phyloP scores from a whole-genome alignment of 2,113 vertebrate species.

The Eulemur rufifrons region DNA sequence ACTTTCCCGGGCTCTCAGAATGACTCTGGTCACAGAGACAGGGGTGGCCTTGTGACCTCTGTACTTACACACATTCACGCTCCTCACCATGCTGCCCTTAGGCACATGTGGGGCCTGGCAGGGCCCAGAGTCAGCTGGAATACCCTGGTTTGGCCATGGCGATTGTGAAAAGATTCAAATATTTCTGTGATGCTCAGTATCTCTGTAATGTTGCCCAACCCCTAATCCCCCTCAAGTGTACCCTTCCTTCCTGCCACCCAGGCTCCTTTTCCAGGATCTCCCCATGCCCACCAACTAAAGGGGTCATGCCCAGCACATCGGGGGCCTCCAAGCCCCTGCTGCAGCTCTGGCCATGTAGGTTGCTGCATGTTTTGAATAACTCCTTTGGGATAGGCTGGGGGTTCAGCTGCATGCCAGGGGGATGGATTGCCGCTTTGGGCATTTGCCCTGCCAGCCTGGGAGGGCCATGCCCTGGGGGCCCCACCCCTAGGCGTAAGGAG shows the following conservation, averaged over 20 bases:
- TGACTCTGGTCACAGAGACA: not conserved
- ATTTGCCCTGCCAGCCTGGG: not conserved
- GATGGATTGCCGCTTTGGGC: rapidly evolving
- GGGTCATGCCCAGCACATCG: rapidly evolving
- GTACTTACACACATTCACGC: rapidly evolving
- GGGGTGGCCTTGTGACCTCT: not conserved
- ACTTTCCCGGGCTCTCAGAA: not conserved
- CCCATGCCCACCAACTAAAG: not conserved
- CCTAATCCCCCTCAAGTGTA: rapidly evolving
- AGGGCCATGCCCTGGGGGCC: rapidly evolving
- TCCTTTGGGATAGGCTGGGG: not conserved
- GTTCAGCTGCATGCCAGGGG: rapidly evolving
- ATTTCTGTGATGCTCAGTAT: not conserved
- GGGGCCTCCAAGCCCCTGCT: not conserved
- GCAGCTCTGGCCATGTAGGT: rapidly evolving
- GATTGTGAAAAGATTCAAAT: not conserved
- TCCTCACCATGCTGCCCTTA: rapidly evolving
- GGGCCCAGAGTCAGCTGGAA: not conserved
- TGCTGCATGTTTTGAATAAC: not conserved
- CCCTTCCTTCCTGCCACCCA: not conserved
- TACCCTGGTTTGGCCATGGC: not conserved
- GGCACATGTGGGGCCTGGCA: not conserved
- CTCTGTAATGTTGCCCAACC: not conserved
- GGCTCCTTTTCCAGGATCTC: not conserved
- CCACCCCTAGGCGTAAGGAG: not conserved